Percentiles rank a stretch among this genome's conserved stretches.
These are phyloP conservation scores for Megalops atlanticus DNA, from an alignment of 2,113 vertebrate genomes.

Conservation along the genomic window DNA sequence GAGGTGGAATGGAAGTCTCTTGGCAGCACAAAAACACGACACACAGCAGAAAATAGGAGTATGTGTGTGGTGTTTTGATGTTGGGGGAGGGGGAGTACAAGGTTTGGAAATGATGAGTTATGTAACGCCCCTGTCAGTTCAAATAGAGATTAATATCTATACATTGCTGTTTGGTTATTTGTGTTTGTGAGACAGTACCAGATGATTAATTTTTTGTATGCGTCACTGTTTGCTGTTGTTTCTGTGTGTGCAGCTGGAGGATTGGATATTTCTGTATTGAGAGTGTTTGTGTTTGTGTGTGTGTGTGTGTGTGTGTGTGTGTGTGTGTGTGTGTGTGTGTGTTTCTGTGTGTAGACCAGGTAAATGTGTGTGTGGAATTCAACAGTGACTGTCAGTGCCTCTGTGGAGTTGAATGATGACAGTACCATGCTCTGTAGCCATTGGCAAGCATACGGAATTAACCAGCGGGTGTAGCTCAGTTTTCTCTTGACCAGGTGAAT, in stretches of 20 bases:
- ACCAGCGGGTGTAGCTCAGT: background rate
- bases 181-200: background rate
- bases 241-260: background rate
- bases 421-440: background rate
- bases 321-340: background rate
- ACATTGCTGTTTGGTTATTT: background rate
- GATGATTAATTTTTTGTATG: too few species aligned
- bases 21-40: constrained; percentile 5
- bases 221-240: background rate
- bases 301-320: background rate
- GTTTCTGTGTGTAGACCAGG: too few species aligned
- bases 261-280: background rate
- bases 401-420: background rate
- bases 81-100: background rate
- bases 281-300: background rate
- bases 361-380: background rate
- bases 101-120: background rate
- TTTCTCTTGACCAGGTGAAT: background rate
- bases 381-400: background rate
- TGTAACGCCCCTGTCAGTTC: background rate
- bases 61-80: background rate
- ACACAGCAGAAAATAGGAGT: background rate
- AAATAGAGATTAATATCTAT: too few species aligned
- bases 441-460: background rate
- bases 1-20: background rate